Base-by-base conservation (phyloP, 35 echinoderm and acorn worm species). In the Strongylocentrotus purpuratus region DNA sequence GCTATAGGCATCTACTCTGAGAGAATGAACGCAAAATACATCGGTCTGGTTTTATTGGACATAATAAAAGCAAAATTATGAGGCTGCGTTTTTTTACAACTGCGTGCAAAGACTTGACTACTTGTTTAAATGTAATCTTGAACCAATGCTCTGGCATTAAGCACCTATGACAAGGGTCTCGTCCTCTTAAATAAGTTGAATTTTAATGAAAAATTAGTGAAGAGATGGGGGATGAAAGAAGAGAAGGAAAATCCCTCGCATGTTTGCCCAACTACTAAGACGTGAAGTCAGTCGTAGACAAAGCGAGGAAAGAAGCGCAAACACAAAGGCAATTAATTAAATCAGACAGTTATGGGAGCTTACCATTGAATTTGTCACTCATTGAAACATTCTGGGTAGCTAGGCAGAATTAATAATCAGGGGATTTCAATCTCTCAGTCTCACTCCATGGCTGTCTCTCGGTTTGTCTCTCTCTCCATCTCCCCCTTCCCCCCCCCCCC, bases 291-390 rank as follows among this genome's bases (percentile, higher is more conserved):
- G 45, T 47, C 5, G 4, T 47, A 93, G 91, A 93, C 91, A 93
- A 50, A 52, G 91, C 31, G 91, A 50, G 91, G 91, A 93, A 58
- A 93, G 46, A 58, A 93, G 20, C 48, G 48, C 91, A 93, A 93
- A 93, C 91, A 93, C 91, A 93, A 93, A 93, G 91, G 91, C 91
- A 93, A 93, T 93, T 93, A 93, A 93, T 93, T 93, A 93, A 46
- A 93, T 46, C 31, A 46, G 91, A 93, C 91, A 93, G 91, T 93
- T 93, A 93, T 93, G 46, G 48, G 20, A 93, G 46, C 48, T 93
- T 47, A 93, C 48, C 25, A 93, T 93, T 31, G 46, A 31, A 50
- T 93, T 50, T 50, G 91, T 93, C 91, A 93, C 46, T 93, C 48
- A 58, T 58, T 58, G 48, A 33, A 31, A 93, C 91, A 93, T 93